Conservation (phyloP, 1,140 invertebrate species). For the Cydia amplana region DNA sequence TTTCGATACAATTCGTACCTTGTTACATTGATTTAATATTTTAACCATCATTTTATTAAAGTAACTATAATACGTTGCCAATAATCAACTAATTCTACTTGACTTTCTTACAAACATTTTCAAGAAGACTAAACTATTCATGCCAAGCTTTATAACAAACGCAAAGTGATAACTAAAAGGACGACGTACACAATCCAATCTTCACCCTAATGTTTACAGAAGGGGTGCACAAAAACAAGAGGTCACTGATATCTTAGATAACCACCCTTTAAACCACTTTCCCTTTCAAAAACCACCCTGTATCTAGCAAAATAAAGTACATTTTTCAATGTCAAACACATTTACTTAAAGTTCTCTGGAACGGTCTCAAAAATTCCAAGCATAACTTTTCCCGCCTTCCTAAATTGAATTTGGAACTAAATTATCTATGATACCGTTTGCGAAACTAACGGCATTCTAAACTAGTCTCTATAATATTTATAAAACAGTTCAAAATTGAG, state of each 20-base stretch:
- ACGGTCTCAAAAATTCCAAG: neutral
- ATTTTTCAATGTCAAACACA: neutral
- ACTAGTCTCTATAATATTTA: neutral
- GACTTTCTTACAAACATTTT: too few relatives aligned
- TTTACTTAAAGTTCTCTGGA: neutral
- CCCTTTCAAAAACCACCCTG: neutral
- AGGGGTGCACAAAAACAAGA: constrained; percentile 17
- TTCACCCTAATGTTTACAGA: constrained; percentile 3
- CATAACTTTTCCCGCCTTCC: constrained; percentile 16
- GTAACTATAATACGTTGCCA: too few relatives aligned
- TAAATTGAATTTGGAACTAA: constrained; percentile 19
- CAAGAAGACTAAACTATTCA: neutral
- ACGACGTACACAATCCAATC: neutral
- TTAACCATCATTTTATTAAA: too few relatives aligned
- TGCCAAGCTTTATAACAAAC: constrained; percentile 1
- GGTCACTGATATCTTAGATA: constrained; percentile 5
- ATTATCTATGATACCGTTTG: constrained; percentile 19
- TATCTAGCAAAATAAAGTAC: neutral
- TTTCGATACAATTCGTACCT: too few relatives aligned
- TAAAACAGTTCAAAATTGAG: neutral
- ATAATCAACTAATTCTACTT: too few relatives aligned
- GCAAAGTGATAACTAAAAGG: neutral
- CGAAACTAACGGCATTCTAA: neutral
- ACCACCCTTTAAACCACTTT: neutral
- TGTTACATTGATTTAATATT: too few relatives aligned